Evolutionary conservation across 64 coral and sea anemone genomes (phyloP).

Genomic region (Montipora foliosa): DNA sequence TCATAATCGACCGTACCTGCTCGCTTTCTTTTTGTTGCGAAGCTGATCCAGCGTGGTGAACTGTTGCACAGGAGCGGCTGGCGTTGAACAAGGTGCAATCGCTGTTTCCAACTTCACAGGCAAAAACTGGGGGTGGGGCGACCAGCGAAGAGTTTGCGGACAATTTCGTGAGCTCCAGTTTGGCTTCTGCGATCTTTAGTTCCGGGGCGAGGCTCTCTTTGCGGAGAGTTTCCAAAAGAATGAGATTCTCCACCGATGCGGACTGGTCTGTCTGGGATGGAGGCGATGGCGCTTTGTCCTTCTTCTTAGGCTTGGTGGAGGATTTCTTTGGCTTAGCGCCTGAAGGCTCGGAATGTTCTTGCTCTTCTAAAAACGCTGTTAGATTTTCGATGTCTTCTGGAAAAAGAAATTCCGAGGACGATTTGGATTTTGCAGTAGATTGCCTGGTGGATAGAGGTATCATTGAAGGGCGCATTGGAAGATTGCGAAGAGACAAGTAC

Average conservation of each 20-base stretch:
- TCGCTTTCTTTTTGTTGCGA: constrained; percentile 17
- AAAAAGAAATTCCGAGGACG: not conserved
- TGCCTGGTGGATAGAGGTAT: not conserved
- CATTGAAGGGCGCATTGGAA: not conserved
- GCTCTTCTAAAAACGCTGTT: not conserved
- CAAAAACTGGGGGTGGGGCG: not conserved
- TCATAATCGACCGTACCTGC: constrained; percentile 4
- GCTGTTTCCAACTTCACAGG: not conserved
- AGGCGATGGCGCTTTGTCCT: not conserved
- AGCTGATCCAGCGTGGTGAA: not conserved
- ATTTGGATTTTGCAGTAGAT: not conserved
- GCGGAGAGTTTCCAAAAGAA: not conserved
- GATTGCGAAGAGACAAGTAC: not conserved
- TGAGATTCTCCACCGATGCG: not conserved
- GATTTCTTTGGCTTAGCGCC: constrained; percentile 9
- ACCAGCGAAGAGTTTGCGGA: constrained; percentile 5
- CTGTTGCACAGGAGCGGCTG: not conserved
- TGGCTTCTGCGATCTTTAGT: not conserved
- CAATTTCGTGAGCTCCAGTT: not conserved
- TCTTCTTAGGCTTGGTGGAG: not conserved
- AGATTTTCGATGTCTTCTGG: not conserved
- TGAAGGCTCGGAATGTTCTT: not conserved
- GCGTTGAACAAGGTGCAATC: not conserved
- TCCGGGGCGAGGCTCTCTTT: not conserved
- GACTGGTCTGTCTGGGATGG: not conserved